A percentile compares a stretch with the other conserved stretches of the same genome.
phyloP scores from a whole-genome alignment of 2,888 invertebrate genomes.

The Mesorhabditis sp. region DNA sequence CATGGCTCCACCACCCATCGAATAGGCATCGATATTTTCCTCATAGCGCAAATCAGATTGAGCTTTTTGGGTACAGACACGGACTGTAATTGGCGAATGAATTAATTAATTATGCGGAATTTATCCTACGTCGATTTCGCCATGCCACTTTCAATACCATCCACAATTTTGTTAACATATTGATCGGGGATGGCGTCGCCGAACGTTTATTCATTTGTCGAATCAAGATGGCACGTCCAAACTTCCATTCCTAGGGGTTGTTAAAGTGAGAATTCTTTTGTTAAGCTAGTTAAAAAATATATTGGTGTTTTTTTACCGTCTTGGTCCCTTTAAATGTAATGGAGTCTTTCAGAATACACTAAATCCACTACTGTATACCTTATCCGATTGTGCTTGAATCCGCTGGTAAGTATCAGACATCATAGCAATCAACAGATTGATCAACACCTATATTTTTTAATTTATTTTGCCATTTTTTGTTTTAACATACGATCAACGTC shows the following conservation, averaged over 20 bases:
- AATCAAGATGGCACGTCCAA: slow-evolving; percentile 93
- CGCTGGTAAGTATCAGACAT: slow-evolving; percentile 99
- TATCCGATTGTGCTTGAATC: slow-evolving; percentile 93
- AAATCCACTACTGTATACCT: slow-evolving; percentile 57
- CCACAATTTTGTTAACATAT: slow-evolving; percentile 76
- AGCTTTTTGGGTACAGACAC: slow-evolving; percentile 56
- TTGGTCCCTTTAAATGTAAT: too few relatives aligned
- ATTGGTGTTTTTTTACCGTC: too few relatives aligned
- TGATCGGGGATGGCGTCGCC: slow-evolving; percentile 94
- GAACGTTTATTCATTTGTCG: slow-evolving; percentile 95
- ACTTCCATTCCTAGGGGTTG: slow-evolving; percentile 81
- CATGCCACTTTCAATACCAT: slow-evolving; percentile 56
- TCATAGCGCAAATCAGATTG: slow-evolving; percentile 56
- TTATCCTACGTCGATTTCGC: slow-evolving; percentile 50
- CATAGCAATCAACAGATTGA: slow-evolving; percentile 99
- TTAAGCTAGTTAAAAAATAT: neutral
- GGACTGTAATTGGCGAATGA: slow-evolving; percentile 42
- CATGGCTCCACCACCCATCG: slow-evolving; percentile 54
- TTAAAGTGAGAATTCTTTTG: slow-evolving; percentile 8
- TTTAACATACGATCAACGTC: slow-evolving; percentile 72
- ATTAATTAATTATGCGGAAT: neutral
- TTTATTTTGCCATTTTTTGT: neutral
- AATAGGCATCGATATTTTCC: slow-evolving; percentile 58
- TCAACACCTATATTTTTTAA: slow-evolving; percentile 70
- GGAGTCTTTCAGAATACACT: too few relatives aligned